Conservation (phyloP, 2,797 vertebrate species). For the Microchirus variegatus region DNA sequence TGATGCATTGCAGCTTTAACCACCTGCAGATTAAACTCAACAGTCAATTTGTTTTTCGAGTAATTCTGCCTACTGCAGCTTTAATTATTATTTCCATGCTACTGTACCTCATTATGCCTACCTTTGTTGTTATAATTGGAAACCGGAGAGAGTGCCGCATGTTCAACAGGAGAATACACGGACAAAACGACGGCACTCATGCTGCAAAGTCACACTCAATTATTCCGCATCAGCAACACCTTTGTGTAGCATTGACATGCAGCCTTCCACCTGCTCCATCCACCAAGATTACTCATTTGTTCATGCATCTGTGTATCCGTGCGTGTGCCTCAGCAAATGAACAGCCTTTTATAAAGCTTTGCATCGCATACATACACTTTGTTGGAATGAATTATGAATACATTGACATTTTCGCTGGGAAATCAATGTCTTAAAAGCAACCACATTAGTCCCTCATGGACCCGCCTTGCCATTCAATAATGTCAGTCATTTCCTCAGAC, state of each 20-base stretch:
- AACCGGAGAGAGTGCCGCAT: no score
- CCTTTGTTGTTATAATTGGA: no score
- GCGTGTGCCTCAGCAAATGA: constrained; percentile 44
- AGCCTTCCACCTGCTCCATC: constrained; percentile 39
- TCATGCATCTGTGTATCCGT: background rate
- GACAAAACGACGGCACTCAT: background rate
- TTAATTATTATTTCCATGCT: background rate
- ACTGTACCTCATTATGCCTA: background rate
- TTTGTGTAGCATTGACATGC: constrained; percentile 29
- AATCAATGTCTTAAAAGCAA: constrained; percentile 76
- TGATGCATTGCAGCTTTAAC: no score
- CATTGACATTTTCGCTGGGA: constrained; percentile 77
- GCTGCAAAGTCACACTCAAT: constrained; percentile 1
- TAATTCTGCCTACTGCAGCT: no score
- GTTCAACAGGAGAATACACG: background rate
- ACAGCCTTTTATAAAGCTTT: constrained; percentile 42
- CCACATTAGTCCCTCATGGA: constrained; percentile 59
- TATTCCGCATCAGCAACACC: constrained; percentile 9
- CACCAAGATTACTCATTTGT: constrained; percentile 57
- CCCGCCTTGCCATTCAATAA: constrained; percentile 71
- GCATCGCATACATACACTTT: constrained; percentile 54
- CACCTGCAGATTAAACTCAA: no score
- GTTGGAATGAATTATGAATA: constrained; percentile 76
- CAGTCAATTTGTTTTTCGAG: no score
- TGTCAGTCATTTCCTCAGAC: constrained; percentile 69